phyloP scores from a whole-genome alignment of 2,113 vertebrate genomes.

The Alces alces region DNA sequence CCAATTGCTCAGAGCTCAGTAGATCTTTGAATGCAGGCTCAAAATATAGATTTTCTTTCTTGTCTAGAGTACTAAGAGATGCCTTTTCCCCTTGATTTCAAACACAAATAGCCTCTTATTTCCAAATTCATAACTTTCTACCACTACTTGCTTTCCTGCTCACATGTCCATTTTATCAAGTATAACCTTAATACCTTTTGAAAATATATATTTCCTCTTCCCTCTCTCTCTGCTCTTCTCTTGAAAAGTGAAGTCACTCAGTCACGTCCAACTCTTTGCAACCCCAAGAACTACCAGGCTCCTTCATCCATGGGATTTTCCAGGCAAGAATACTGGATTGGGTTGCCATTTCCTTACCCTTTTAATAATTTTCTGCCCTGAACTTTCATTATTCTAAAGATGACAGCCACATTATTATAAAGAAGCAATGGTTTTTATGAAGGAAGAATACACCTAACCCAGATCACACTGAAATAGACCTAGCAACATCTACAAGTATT shows the following conservation, averaged over 20 bases:
- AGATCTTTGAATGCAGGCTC: background rate
- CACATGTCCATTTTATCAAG: background rate
- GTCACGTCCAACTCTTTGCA: background rate
- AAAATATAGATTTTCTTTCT: background rate
- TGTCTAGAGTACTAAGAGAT: background rate
- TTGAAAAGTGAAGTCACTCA: background rate
- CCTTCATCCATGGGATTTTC: background rate
- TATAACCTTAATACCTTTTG: background rate
- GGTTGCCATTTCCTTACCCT: background rate
- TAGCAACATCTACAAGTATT: too few relatives aligned
- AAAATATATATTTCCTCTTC: background rate
- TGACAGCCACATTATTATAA: background rate
- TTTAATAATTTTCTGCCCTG: background rate
- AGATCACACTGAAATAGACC: fast-evolving
- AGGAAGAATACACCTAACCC: background rate
- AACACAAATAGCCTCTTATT: background rate
- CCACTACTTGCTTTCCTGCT: background rate
- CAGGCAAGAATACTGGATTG: background rate
- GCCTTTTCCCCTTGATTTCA: background rate
- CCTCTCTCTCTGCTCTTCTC: background rate
- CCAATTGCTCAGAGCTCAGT: background rate
- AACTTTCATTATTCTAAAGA: background rate
- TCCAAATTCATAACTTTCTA: background rate
- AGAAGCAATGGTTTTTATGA: background rate
- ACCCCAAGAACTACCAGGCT: background rate